A percentile compares a stretch with the other conserved stretches of the same genome.
Evolutionary conservation across 2,888 invertebrate species (phyloP).

Genomic region (Syritta pipiens): DNA sequence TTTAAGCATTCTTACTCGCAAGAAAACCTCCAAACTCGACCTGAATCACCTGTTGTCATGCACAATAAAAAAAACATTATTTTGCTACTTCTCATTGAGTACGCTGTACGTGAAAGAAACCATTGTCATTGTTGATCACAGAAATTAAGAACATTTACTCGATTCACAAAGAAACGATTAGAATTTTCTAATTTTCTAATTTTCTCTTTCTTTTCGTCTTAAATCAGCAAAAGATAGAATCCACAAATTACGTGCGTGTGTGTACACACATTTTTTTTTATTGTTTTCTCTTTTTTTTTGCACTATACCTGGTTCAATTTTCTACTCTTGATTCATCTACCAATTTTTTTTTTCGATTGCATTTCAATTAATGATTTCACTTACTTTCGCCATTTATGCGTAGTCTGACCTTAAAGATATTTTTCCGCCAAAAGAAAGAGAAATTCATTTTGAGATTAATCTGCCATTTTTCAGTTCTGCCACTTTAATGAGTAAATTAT

Average conservation of each 20-base stretch:
- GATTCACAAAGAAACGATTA: neutral
- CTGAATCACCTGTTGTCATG: too few species aligned
- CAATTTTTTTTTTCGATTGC: slow-evolving; percentile 23
- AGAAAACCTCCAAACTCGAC: too few species aligned
- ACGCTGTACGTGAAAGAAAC: slow-evolving; percentile 23
- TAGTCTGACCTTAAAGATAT: slow-evolving; percentile 6
- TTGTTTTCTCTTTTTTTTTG: neutral
- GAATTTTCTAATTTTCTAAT: slow-evolving; percentile 17
- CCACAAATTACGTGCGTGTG: neutral
- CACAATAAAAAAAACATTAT: neutral
- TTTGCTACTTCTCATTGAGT: too few species aligned
- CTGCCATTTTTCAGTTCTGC: too few species aligned
- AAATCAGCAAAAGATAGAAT: slow-evolving; percentile 24
- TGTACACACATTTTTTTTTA: neutral
- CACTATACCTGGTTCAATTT: slow-evolving; percentile 18
- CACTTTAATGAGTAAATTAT: slow-evolving; percentile 15
- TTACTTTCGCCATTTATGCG: slow-evolving; percentile 49
- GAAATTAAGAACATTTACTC: slow-evolving; percentile 34
- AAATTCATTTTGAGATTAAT: slow-evolving; percentile 22
- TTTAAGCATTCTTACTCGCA: too few species aligned
- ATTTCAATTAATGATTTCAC: slow-evolving; percentile 59
- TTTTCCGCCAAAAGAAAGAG: slow-evolving; percentile 17
- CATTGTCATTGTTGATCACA: slow-evolving; percentile 17
- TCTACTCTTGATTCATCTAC: slow-evolving; percentile 20
- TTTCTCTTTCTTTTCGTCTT: slow-evolving; percentile 27